phyloP scores from a whole-genome alignment of 30 jellyfish, hydroid and myxozoan species.

The Phacellophora camtschatica region DNA sequence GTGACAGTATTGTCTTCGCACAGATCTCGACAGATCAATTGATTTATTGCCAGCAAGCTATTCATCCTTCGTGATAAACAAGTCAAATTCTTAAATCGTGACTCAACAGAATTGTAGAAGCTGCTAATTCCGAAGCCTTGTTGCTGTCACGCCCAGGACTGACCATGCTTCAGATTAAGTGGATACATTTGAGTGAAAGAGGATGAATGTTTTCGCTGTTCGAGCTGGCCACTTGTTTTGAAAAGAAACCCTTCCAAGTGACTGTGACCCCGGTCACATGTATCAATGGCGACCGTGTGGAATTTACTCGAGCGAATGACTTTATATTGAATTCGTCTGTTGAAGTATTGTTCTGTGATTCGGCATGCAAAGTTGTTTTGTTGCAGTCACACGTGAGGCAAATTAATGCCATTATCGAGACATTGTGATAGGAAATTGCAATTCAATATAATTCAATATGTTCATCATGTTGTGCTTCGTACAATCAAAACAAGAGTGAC shows the following conservation, averaged over 20 bases:
- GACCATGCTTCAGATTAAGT: too few relatives aligned
- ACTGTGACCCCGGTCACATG: too few relatives aligned
- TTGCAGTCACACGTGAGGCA: conserved; percentile 9
- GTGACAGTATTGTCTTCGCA: not conserved
- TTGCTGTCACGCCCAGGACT: not conserved
- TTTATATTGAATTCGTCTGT: too few relatives aligned
- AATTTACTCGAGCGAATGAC: too few relatives aligned
- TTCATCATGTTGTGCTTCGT: too few relatives aligned
- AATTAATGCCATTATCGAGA: conserved; percentile 8
- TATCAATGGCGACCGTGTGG: too few relatives aligned
- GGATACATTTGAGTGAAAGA: not conserved
- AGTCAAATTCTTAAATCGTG: not conserved
- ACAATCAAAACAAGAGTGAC: too few relatives aligned
- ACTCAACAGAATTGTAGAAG: not conserved
- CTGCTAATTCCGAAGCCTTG: not conserved
- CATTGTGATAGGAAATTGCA: conserved; percentile 5
- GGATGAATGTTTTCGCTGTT: not conserved
- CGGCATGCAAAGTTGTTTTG: not conserved
- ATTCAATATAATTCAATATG: too few relatives aligned
- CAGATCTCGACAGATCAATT: not conserved
- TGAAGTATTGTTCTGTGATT: not conserved
- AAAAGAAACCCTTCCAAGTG: too few relatives aligned
- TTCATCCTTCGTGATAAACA: not conserved
- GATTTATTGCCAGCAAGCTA: not conserved
- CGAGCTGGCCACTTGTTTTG: not conserved